Conservation (phyloP, 2,113 vertebrate species). For the Alces alces region DNA sequence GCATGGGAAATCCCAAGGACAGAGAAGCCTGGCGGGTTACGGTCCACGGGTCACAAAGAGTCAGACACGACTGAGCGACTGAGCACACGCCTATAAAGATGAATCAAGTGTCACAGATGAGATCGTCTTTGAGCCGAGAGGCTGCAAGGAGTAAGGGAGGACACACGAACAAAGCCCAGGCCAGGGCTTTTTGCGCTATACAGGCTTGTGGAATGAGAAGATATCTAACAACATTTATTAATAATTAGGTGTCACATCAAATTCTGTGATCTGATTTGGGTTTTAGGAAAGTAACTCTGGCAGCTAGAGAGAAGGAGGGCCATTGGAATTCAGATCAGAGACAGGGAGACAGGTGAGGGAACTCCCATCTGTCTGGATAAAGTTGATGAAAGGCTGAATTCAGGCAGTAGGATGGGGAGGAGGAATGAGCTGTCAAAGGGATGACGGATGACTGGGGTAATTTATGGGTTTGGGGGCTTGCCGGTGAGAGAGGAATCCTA, state of each 20-base stretch:
- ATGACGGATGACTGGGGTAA: not conserved
- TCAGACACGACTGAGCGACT: not conserved
- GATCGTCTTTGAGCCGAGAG: not conserved
- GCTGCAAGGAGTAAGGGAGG: not conserved
- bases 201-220: not conserved
- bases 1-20: not conserved
- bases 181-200: not conserved
- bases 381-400: not conserved
- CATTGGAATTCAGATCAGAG: not conserved
- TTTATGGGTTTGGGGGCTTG: not conserved
- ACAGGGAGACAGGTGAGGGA: not conserved
- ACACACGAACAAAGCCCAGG: not conserved
- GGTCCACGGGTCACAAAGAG: accelerated
- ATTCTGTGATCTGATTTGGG: not conserved
- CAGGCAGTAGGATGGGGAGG: not conserved
- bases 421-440: not conserved
- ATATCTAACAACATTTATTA: not conserved
- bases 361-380: not conserved
- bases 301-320: not conserved
- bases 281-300: not conserved
- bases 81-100: not conserved
- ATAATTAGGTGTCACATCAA: not conserved
- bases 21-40: not conserved
- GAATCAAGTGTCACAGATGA: not conserved
- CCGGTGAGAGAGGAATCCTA: not conserved